Evolutionary conservation across 2,797 vertebrate genomes (phyloP).

Genomic region (Argyrosomus regius): DNA sequence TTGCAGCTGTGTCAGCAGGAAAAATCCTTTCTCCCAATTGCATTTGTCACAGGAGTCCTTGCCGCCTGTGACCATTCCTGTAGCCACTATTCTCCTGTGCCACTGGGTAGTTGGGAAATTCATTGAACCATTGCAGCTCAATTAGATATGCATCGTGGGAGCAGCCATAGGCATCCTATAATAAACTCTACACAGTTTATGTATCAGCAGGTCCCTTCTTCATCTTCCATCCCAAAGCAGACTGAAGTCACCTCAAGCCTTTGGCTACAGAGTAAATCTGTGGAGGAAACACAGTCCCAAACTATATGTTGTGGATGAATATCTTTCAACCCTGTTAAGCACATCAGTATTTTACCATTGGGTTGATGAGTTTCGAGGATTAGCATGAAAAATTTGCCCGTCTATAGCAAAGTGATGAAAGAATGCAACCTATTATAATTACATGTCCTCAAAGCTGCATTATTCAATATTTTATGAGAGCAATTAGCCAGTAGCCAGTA

Average conservation of each 20-base stretch:
- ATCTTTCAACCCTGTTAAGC: not conserved
- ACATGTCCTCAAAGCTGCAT: no score
- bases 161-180: constrained; percentile 1
- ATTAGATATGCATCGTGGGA: constrained; percentile 37
- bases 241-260: not conserved
- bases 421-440: no score
- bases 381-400: not conserved
- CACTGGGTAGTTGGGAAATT: not conserved
- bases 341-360: not conserved
- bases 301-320: not conserved
- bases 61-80: constrained; percentile 25
- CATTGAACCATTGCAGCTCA: constrained; percentile 25
- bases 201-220: not conserved
- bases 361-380: not conserved
- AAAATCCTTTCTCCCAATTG: not conserved
- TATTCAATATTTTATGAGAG: no score
- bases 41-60: constrained; percentile 39
- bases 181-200: constrained; percentile 27
- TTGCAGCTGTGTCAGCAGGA: constrained; percentile 29
- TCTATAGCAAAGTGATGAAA: no score
- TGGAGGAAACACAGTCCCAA: not conserved
- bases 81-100: constrained; percentile 17
- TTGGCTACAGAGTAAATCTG: not conserved
- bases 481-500: no score
- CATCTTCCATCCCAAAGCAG: not conserved